These are phyloP conservation scores for Colletes collaris DNA, from an alignment of 2,888 invertebrate species.

Conservation along the genomic window DNA sequence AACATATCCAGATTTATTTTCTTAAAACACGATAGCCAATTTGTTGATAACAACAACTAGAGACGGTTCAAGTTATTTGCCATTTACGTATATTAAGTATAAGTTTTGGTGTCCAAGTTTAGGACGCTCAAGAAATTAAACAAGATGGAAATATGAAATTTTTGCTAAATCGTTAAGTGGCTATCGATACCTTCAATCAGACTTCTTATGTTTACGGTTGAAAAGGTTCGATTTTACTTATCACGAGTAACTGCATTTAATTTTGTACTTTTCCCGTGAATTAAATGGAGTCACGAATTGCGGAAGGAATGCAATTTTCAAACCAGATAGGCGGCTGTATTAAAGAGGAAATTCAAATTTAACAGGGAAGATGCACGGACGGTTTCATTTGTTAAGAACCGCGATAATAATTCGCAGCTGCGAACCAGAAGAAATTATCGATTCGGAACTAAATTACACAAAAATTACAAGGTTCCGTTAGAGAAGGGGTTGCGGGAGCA, in stretches of 20 bases:
- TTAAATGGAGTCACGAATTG: not conserved
- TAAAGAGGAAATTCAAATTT: not conserved
- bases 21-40: no score
- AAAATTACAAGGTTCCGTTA: conserved; percentile 9
- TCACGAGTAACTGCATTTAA: not conserved
- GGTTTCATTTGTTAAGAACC: conserved; percentile 5
- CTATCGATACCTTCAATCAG: no score
- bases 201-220: no score
- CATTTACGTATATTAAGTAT: no score
- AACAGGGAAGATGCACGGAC: not conserved
- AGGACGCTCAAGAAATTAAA: no score
- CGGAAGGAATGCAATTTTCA: not conserved
- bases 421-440: not conserved
- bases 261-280: not conserved
- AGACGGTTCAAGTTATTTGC: no score
- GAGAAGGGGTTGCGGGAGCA: conserved; percentile 1
- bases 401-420: conserved; percentile 24
- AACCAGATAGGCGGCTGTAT: not conserved
- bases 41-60: no score
- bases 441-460: conserved; percentile 15
- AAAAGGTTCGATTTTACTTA: not conserved
- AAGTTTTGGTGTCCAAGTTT: no score
- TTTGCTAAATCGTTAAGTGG: no score
- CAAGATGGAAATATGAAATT: no score
- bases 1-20: no score